Base-by-base conservation (phyloP, 2,888 invertebrate species). In the Congeria kusceri region DNA sequence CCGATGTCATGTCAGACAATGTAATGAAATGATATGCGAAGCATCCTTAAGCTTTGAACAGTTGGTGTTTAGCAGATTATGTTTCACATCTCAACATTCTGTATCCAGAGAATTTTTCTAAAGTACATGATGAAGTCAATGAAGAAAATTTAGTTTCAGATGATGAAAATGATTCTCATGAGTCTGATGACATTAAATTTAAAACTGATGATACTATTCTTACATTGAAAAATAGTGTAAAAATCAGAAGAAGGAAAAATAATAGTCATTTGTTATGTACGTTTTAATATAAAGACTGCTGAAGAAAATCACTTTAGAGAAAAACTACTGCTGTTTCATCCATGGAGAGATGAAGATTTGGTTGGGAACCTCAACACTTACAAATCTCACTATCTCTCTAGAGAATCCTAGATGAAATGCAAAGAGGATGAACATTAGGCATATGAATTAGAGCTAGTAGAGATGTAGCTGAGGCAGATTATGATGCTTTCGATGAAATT, bases 41-140 rank as follows among this genome's bases (percentile, higher is more conserved):
- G 68, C 57, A 77, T 59, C 85, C 85, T 29, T 67, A 67, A 39
- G 27, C 25, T 7, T 53, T 77, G 13, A 46, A 76, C 56, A 72
- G 74, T 15, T 80, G 59, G 63, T 84, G 82, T 57, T 47, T 84
- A 49, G 78, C 84, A n/a, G 81, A 81, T 67, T 75, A 70, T 70
- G 71, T 80, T 11, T 80, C 84, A 44, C 49, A 65, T 20, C n/a
- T 65, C 27, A 53, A 65, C 20, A n/a, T 65, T 18, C n/a, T 28
- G 18, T 65, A 44, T 53, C 53, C 57, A 29, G 65, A 62, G 9
- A 80, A 76, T 78, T 79, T 53, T 77, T 11, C 23, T 27, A 58
- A 27, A 13, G 58, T 68, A 61, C 39, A 62, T 28, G 56, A 70
- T 63, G 71, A 64, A 7, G 29, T 61, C 27, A 28, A 64, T 27